A percentile compares a stretch with the other conserved stretches of the same genome.
Evolutionary conservation across 2,888 invertebrate genomes (phyloP).

Genomic region (Bombyx huttoni): DNA sequence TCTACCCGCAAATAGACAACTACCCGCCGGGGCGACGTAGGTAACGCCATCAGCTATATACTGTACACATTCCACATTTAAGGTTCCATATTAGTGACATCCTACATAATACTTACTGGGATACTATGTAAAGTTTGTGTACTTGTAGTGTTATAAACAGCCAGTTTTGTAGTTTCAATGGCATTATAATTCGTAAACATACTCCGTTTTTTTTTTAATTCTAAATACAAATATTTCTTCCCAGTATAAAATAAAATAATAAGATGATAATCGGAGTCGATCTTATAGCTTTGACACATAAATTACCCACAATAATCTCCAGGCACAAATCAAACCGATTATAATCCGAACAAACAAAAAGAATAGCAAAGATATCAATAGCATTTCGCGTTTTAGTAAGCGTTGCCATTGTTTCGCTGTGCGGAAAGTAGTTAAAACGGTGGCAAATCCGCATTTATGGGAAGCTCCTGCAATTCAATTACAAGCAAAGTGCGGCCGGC

Average conservation of each 20-base stretch:
- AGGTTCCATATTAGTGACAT: background rate
- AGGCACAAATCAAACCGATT: too few relatives aligned
- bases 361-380: background rate
- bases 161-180: too few relatives aligned
- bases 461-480: conserved; percentile 62
- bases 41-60: conserved; percentile 7
- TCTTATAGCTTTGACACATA: too few relatives aligned
- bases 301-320: too few relatives aligned
- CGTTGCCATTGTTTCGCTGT: background rate
- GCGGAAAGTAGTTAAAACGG: conserved; percentile 1
- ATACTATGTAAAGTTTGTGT: too few relatives aligned
- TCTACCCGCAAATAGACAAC: conserved; percentile 24
- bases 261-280: too few relatives aligned
- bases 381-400: background rate
- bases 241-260: too few relatives aligned
- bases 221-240: too few relatives aligned
- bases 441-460: conserved; percentile 42
- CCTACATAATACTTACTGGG: background rate
- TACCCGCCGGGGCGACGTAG: conserved; percentile 16
- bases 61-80: background rate
- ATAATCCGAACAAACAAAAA: too few relatives aligned
- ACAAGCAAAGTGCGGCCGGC: conserved; percentile 52
- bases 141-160: too few relatives aligned
- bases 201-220: too few relatives aligned
- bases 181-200: too few relatives aligned